Evolutionary conservation across 2,797 vertebrate species (phyloP).

Genomic region (Staurois parvus): DNA sequence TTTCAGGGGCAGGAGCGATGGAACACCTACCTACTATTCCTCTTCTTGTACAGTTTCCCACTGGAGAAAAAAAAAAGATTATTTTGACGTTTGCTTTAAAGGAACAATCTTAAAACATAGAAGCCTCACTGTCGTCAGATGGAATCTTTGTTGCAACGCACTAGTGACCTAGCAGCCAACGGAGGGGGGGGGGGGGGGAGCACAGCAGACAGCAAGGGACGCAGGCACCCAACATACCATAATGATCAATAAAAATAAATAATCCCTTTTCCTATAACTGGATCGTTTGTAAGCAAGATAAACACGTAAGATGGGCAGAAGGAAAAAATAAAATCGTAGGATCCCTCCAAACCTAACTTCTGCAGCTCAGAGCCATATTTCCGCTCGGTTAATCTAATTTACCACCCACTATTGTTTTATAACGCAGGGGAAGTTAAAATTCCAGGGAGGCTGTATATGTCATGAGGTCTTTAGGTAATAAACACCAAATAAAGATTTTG

Average conservation of each 20-base stretch:
- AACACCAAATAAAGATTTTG: constrained; percentile 2
- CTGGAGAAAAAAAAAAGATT: no score
- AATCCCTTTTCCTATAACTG: background rate
- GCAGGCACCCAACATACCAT: background rate
- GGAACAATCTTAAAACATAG: no score
- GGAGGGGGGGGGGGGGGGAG: no score
- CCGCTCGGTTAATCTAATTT: background rate
- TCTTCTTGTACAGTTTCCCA: no score
- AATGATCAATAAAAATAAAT: background rate
- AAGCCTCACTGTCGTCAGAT: no score
- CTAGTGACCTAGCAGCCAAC: no score
- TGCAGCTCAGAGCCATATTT: background rate
- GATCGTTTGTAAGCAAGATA: background rate
- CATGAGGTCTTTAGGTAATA: background rate
- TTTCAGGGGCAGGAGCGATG: no score
- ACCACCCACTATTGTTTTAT: background rate
- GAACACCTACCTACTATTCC: no score
- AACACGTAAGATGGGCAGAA: background rate
- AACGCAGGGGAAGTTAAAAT: background rate
- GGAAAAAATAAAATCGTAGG: background rate
- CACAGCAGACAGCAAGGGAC: no score
- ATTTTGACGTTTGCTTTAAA: no score
- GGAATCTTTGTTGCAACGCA: no score
- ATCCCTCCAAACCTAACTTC: background rate
- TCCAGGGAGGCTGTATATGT: background rate